phyloP scores from a whole-genome alignment of 2,888 invertebrate species.

The Ephialtes manifestator region DNA sequence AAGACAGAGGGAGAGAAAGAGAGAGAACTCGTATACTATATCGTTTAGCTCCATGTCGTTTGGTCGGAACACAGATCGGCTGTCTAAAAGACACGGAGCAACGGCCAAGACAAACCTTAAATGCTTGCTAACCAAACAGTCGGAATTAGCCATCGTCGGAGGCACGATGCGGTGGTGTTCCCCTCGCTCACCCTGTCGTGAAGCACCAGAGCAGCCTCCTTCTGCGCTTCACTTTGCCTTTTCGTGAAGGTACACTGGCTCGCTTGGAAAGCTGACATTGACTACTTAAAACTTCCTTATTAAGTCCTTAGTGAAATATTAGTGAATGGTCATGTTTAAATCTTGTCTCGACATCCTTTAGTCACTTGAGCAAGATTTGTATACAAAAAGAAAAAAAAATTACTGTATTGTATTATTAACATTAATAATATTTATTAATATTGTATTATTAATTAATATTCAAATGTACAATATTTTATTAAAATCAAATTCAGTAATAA shows the following conservation, averaged over 20 bases:
- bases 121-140: constrained; percentile 86
- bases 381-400: background rate
- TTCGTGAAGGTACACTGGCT: constrained; percentile 26
- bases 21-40: constrained; percentile 51
- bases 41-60: constrained; percentile 81
- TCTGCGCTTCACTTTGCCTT: constrained; percentile 31
- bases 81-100: constrained; percentile 85
- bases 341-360: background rate
- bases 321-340: background rate
- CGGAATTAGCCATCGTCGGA: constrained; percentile 84
- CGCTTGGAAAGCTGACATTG: constrained; percentile 33
- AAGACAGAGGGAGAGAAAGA: constrained; percentile 23
- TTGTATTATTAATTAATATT: too few relatives aligned
- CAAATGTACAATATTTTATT: too few relatives aligned
- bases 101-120: constrained; percentile 86
- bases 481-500: too few relatives aligned
- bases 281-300: constrained; percentile 51
- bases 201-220: constrained; percentile 15
- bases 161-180: constrained; percentile 73
- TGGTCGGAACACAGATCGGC: constrained; percentile 85
- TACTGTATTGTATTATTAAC: too few relatives aligned
- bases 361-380: background rate
- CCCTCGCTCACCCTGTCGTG: constrained; percentile 9
- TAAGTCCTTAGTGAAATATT: constrained; percentile 21
- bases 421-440: too few relatives aligned